Base-by-base conservation (phyloP, 1,140 invertebrate genomes). In the Sycobia sp. region DNA sequence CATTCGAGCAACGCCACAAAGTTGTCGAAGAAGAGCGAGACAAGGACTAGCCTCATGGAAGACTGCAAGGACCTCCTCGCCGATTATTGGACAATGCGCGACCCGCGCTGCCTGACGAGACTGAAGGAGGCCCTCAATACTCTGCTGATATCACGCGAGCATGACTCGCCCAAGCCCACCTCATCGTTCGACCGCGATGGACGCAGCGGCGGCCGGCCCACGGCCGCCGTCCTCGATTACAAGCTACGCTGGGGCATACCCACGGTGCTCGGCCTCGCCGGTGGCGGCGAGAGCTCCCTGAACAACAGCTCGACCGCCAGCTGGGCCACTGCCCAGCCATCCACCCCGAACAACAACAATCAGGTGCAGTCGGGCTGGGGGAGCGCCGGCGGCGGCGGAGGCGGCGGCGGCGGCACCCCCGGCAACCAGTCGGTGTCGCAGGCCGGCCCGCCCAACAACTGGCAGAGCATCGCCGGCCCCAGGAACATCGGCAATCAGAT, bases 211-310 rank as follows among this genome's bases (percentile, higher is more conserved):
- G 11, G 11, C 29, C 4, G 11, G 29, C 11, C 22, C 25, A 27
- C 4, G 9, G 14, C 58, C 38, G 13, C 23, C n/a, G 50, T 64
- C 13, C 47, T 51, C 20, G 49, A 67, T 22, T 82, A 82, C 53
- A 81, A 78, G 56, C 62, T 68, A 51, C 73, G 79, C 41, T 89
- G 86, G 88, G 87, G 86, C 36, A 85, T 88, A 18, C 84, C 86
- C 36, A 78, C 71, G 22, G 76, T 82, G 29, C 73, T 90, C 62
- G 84, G 89, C 55, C 81, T 92, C n/a, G 80, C 83, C 43, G 91
- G 91, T 44, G 90, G 91, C 23, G 91, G 90, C 36, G 90, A 92
- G 75, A 91, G 87, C 76, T 90, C 90, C 22, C 83, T 91, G 47
- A 91, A 89, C 74, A 88, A 86, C 68, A 86, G 86, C 54, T 77